Percentiles rank a stretch among this genome's conserved stretches.
These are phyloP conservation scores for Muscicapa comitata DNA, from an alignment of 2,797 vertebrate genomes.

Conservation along the genomic window DNA sequence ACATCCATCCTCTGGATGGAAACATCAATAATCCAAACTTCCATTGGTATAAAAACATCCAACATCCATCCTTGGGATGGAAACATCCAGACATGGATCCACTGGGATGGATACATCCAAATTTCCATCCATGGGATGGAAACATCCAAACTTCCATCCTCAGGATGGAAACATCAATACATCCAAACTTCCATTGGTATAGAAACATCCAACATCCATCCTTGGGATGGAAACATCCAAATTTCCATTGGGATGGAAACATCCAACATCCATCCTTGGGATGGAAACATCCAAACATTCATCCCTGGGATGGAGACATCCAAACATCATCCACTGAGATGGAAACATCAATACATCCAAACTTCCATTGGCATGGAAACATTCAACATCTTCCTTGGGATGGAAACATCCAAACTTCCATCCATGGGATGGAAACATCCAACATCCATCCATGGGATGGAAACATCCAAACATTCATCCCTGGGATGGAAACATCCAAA, in stretches of 20 bases:
- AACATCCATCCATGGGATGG: too few relatives aligned
- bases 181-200: too few relatives aligned
- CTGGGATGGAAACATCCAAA: fast-evolving
- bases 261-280: too few relatives aligned
- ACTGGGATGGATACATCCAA: background rate
- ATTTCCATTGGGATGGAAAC: background rate
- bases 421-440: too few relatives aligned
- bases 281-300: too few relatives aligned
- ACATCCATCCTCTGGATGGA: fast-evolving
- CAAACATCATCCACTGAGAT: fast-evolving
- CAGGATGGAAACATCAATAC: too few relatives aligned
- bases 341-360: background rate
- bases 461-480: too few relatives aligned
- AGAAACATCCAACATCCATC: too few relatives aligned
- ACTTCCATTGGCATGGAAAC: too few relatives aligned
- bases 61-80: background rate
- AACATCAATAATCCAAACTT: too few relatives aligned
- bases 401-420: background rate
- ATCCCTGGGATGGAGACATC: background rate
- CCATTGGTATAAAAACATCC: background rate
- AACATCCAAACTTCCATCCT: background rate
- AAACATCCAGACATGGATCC: background rate
- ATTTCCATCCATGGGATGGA: background rate
- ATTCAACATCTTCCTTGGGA: background rate
- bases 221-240: too few relatives aligned